Evolutionary conservation across 2,113 vertebrate species (phyloP), one percentile per base, ranked within the genome.

Genomic region (Azemiops feae): DNA sequence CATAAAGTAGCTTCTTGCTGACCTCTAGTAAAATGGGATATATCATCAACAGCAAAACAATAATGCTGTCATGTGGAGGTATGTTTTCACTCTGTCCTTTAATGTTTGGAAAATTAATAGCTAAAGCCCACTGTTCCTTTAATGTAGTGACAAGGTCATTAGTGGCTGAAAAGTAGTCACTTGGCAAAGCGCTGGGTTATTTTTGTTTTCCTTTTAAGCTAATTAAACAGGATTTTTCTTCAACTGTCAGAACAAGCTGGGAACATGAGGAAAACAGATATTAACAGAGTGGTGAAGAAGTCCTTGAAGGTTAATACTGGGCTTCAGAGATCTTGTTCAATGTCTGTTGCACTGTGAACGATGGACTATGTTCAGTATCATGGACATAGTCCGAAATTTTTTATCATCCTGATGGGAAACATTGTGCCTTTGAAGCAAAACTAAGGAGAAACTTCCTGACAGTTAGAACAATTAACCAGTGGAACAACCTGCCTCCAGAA

Each of bases 141-240:
- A 87, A 96, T 93, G 91, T 91, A 95, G 87, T 93, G 91, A 94
- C 95, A 97, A 96, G 95, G 96, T 94, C 74, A 94, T 91, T 95
- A 88, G 91, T 27, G 60, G 89, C 57, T 96, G 92, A 95, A 95
- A 50, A 85, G 43, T 96, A 52, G 89, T 94, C 10, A 34, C 43
- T 93, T 90, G 92, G 69, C 95, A 95, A 95, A 89, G 88, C 96
- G 60, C 87, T 89, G 94, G 93, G 85, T 64, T 89, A 89, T 92
- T 58, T 34, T 14, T 50, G 27, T 60, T 91, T 93, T 81, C 34
- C 18, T 81, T 90, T 89, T 34, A 95, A 95, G 92, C 34, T 0
- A 0, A 94, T 94, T 94, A 96, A 94, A 91, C 90, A 89, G 86
- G 93, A 94, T 94, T 89, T 94, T 93, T 93, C 94, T 90, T 90